Percentiles rank a stretch among this genome's conserved stretches.
Evolutionary conservation across 2,113 vertebrate genomes (phyloP).

Genomic region (Megaceryle torquata): DNA sequence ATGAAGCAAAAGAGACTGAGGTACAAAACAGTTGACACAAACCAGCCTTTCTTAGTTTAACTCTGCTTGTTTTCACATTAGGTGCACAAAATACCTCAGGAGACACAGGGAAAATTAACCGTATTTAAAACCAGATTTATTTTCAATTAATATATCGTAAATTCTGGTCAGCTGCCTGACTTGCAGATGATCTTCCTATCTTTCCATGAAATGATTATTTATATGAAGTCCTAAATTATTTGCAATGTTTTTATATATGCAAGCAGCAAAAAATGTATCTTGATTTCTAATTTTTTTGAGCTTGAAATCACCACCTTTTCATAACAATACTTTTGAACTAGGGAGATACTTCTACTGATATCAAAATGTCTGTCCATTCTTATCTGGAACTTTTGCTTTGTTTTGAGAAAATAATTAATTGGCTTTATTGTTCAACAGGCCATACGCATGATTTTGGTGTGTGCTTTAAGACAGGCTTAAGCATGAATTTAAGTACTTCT

Average conservation of each 20-base stretch:
- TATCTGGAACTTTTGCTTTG: background rate
- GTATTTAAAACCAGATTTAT: background rate
- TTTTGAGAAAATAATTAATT: background rate
- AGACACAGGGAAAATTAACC: background rate
- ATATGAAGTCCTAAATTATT: background rate
- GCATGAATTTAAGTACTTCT: background rate
- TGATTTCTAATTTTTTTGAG: background rate
- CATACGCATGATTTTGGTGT: background rate
- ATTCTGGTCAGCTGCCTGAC: background rate
- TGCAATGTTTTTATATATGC: background rate
- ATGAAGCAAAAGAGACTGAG: background rate
- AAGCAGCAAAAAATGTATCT: background rate
- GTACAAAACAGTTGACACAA: background rate
- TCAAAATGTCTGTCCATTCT: background rate
- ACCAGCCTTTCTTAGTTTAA: background rate
- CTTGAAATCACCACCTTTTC: background rate
- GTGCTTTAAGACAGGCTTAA: background rate
- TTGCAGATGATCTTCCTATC: background rate
- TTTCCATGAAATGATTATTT: background rate
- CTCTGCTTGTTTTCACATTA: background rate
- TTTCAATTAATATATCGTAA: background rate
- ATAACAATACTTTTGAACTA: background rate
- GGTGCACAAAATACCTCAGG: background rate
- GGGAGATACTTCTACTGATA: background rate
- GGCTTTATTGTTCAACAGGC: background rate